Evolutionary conservation across 2,888 invertebrate species (phyloP), one percentile per base, ranked within the genome.

Genomic region (Lasioglossum marginatum): DNA sequence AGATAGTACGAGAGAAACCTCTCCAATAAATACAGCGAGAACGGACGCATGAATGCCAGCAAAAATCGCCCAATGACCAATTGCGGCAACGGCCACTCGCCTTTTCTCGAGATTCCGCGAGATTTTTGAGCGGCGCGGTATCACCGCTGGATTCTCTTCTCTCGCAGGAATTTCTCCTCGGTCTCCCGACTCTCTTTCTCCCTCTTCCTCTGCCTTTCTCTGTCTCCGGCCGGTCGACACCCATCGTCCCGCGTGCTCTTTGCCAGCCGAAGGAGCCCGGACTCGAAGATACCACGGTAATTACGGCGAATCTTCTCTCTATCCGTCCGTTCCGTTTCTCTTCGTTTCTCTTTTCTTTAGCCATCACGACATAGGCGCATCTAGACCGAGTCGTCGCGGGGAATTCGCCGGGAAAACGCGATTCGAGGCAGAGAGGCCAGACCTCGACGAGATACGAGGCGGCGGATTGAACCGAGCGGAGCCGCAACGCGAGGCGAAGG

Each of bases 21-120:
- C 93, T 93, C 93, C 94, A 92, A 94, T 94, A 94, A 94, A 94
- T 94, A 93, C 92, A 92, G 89, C 88, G 88, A 79, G 91, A 87
- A 89, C 90, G 90, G 94, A 94, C 94, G 93, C 93, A 93, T 94
- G 94, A 94, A 94, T 94, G 93, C 93, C 89, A 70, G 90, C 91
- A 93, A 92, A 93, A 94, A 93, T 93, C 93, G 89, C 89, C 91
- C 91, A 92, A 93, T 94, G 93, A 93, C 94, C 94, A 93, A 93
- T 93, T 93, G 93, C 92, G 92, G 92, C 88, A 78, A 83, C 84
- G 84, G 90, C 89, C 88, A 89, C 87, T 89, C 89, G 90, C 89
- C 90, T 91, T 92, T 92, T 92, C 91, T 90, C 91, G 88, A 87
- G 92, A 93, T 93, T 93, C 93, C 93, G 85, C 66, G 68, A 80